A percentile compares a stretch with the other conserved stretches of the same genome.
phyloP scores from a whole-genome alignment of 2,797 vertebrate genomes.

The Helarctos malayanus region DNA sequence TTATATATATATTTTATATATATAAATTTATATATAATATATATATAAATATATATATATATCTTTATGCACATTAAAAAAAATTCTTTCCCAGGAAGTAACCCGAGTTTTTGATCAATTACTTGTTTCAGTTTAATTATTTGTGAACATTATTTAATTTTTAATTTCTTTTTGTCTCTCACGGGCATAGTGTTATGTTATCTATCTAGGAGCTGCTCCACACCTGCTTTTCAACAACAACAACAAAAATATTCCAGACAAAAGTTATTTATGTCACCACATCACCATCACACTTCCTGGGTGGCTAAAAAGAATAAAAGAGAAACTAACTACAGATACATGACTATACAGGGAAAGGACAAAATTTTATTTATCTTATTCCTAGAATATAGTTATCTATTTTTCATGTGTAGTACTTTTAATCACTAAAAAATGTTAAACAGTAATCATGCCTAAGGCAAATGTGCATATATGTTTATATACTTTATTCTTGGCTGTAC shows the following conservation, averaged over 20 bases:
- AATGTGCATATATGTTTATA: neutral
- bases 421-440: conserved; percentile 46
- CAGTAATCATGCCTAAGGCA: neutral
- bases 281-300: neutral
- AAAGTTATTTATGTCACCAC: neutral
- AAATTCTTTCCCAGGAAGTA: neutral
- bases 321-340: neutral
- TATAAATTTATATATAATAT: neutral
- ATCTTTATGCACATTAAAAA: neutral
- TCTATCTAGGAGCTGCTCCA: neutral
- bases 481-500: neutral
- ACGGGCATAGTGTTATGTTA: neutral
- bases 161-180: conserved; percentile 38
- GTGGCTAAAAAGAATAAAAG: neutral
- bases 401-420: neutral
- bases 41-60: neutral
- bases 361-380: neutral
- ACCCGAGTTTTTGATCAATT: neutral
- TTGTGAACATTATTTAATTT: conserved; percentile 52
- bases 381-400: neutral
- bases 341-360: neutral
- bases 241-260: conserved; percentile 53
- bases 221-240: conserved; percentile 17
- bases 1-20: neutral
- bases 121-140: conserved; percentile 42